Base-by-base conservation (phyloP, 1,140 invertebrate genomes). In the Cheumatopsyche charites region DNA sequence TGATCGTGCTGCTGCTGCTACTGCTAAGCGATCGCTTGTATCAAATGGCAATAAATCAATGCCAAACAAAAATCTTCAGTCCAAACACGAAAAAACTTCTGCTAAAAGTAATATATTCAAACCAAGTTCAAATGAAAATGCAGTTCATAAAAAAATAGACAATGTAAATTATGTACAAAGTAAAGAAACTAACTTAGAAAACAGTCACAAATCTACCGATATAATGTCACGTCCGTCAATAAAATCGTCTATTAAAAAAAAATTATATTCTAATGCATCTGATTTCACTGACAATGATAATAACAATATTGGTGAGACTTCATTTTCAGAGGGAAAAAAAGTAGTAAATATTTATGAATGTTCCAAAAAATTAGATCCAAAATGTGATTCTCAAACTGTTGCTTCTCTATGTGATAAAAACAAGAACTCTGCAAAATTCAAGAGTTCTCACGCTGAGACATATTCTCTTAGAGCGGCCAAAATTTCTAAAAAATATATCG, bases 291-390 rank as follows among this genome's bases (percentile, higher is more conserved):
- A 55, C 12, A 55, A 17, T 23, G 49, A 55, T 19, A 55, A 17
- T 55, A 5, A 5, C 1, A 55, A 55, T 5, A 21, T 17, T 1
- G 7, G 17, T 1, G 49, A 55, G 4, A 55, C 6, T 3, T 21
- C 49, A 23, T 55, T 55, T 55, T 55, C 21, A 21, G 49, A 55
- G 21, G 21, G 12, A 12, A 55, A 55, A 23, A 55, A 55, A 55
- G 1, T 23, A 4, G 49, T 21, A 1, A 55, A 55, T 12, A 55
- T 55, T 55, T 55, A 55, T 23, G 21, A 21, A 4, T 17, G 15
- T 4, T 21, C 49, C 3, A 55, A 55, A 23, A 55, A 19, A 21
- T 55, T 17, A 3, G 19, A 55, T 2, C 4, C 49, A 55, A 21
- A 55, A 19, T 55, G 12, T 55, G 19, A 4, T 5, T 4, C 21